These are phyloP conservation scores for Onthophagus taurus DNA, from an alignment of 1,140 invertebrate species.

Conservation along the genomic window DNA sequence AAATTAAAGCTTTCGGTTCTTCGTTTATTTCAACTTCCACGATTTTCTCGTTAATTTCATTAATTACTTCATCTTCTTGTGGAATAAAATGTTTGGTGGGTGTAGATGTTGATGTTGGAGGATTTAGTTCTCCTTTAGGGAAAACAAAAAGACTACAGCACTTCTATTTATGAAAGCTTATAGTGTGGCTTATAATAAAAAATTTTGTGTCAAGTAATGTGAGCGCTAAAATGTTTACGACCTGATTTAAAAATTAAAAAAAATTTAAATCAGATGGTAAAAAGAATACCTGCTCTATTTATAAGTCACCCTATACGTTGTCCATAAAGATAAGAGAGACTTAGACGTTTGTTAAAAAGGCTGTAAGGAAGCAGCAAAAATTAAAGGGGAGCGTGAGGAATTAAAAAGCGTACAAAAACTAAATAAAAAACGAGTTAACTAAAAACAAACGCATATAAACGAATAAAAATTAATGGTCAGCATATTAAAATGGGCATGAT, in stretches of 20 bases:
- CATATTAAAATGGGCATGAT: constrained; percentile 13
- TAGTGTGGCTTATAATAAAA: not conserved
- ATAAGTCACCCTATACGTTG: too few species aligned
- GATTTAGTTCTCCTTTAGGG: constrained; percentile 6
- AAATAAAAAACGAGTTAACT: not conserved
- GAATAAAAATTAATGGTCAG: constrained; percentile 3
- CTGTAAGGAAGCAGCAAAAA: too few species aligned
- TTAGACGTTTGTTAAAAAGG: too few species aligned
- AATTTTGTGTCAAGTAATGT: not conserved
- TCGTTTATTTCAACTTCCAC: not conserved
- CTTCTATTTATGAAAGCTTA: constrained; percentile 8
- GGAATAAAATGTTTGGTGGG: constrained; percentile 3
- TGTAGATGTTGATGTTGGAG: constrained; percentile 5
- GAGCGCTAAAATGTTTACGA: not conserved
- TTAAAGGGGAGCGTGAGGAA: not conserved
- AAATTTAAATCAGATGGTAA: constrained; percentile 1
- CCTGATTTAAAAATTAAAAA: constrained; percentile 1
- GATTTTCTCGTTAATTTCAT: too few species aligned
- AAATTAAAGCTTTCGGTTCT: not conserved
- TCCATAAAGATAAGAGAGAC: too few species aligned
- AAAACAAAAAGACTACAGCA: constrained; percentile 10
- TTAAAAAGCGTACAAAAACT: constrained; percentile 6
- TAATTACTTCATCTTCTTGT: not conserved
- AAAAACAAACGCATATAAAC: not conserved
- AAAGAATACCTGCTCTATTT: too few species aligned